phyloP scores from a whole-genome alignment of 2,888 invertebrate genomes.

The Hypomecis punctinalis region DNA sequence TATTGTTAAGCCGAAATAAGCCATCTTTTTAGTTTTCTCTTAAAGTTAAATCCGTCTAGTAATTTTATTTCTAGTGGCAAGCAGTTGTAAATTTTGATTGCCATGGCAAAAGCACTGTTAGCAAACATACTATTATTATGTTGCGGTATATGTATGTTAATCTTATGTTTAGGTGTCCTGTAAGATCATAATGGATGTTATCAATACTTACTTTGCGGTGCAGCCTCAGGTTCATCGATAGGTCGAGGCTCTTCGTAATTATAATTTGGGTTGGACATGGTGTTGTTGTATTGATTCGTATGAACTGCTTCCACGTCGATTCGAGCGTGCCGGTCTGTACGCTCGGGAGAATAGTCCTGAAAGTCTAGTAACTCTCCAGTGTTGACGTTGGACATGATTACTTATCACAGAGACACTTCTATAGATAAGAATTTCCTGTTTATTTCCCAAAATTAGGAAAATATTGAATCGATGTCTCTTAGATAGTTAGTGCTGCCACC shows the following conservation, averaged over 20 bases:
- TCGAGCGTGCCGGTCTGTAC: slow-evolving; percentile 85
- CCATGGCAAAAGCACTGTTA: too few species aligned
- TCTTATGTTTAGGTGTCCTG: too few species aligned
- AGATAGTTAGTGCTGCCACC: too few species aligned
- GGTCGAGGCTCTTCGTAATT: slow-evolving; percentile 69
- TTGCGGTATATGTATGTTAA: too few species aligned
- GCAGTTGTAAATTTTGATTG: too few species aligned
- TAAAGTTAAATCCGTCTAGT: too few species aligned
- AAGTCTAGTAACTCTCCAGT: slow-evolving; percentile 89
- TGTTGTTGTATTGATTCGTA: slow-evolving; percentile 75
- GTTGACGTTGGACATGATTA: slow-evolving; percentile 72
- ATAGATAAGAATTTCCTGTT: slow-evolving; percentile 8
- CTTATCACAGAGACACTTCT: slow-evolving; percentile 32
- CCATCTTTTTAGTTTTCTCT: too few species aligned
- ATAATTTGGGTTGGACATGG: slow-evolving; percentile 74
- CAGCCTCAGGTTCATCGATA: slow-evolving; percentile 61
- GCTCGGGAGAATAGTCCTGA: slow-evolving; percentile 88
- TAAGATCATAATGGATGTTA: not conserved
- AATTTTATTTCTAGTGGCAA: too few species aligned
- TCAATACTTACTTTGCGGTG: slow-evolving; percentile 61
- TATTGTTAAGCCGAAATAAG: too few species aligned
- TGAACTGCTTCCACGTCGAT: slow-evolving; percentile 87
- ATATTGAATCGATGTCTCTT: too few species aligned
- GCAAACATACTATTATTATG: too few species aligned
- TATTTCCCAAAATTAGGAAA: not conserved